A percentile compares a stretch with the other conserved stretches of the same genome.
phyloP scores from a whole-genome alignment of 2,113 vertebrate species.

The Xenopus borealis region DNA sequence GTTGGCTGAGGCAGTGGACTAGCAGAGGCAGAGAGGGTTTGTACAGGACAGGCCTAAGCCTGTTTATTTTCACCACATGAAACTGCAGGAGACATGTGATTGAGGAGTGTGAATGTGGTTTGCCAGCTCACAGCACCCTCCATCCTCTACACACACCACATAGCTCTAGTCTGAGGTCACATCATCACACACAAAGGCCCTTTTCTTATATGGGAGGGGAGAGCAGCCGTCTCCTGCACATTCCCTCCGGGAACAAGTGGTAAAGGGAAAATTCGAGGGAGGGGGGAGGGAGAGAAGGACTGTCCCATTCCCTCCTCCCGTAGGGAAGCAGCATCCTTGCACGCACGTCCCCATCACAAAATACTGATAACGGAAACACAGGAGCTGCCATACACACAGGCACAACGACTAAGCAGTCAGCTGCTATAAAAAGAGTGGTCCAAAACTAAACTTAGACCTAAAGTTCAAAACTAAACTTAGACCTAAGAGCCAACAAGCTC shows the following conservation, averaged over 20 bases:
- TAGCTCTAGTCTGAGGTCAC: constrained; percentile 39
- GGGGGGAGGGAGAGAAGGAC: constrained; percentile 50
- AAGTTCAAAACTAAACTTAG: too few relatives aligned
- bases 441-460: too few relatives aligned
- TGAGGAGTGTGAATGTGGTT: constrained; percentile 12
- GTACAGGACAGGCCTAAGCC: constrained; percentile 12
- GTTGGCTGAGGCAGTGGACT: too few relatives aligned
- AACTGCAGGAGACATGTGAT: constrained; percentile 14
- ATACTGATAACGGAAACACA: background rate
- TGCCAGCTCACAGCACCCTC: constrained; percentile 34
- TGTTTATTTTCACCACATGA: constrained; percentile 5
- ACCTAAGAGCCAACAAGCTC: too few relatives aligned
- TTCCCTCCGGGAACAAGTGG: constrained; percentile 38
- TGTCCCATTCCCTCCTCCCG: constrained; percentile 45
- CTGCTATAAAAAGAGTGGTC: too few relatives aligned
- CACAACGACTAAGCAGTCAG: background rate
- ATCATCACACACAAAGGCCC: constrained; percentile 41
- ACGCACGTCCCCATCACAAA: background rate
- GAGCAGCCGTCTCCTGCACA: constrained; percentile 33
- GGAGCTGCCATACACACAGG: background rate
- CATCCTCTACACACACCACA: constrained; percentile 31
- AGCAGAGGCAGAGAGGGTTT: too few relatives aligned
- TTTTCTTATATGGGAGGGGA: constrained; percentile 42
- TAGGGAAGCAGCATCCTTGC: constrained; percentile 25
- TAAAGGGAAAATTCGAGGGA: constrained; percentile 51